Evolutionary conservation across 2,888 invertebrate genomes (phyloP), one percentile per base, ranked within the genome.

Genomic region (Salticus scenicus): DNA sequence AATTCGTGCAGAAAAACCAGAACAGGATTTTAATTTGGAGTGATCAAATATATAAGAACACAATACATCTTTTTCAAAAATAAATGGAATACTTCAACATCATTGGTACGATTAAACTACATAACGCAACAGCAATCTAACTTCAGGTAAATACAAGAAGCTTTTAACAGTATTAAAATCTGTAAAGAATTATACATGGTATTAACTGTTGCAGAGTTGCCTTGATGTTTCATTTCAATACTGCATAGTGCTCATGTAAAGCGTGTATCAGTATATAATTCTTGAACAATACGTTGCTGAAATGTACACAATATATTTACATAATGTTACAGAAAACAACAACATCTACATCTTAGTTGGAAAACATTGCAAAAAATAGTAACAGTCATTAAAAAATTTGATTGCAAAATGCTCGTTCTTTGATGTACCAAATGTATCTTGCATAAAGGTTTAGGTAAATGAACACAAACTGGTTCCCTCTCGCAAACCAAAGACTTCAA

Each of bases 101-200:
- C 57, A 64, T 51, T 51, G 47, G 81, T 69, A 72, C 72, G 66
- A 67, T 31, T 37, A 51, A 83, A 77, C 76, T 76, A 83, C 70
- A 47, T 72, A 84, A 77, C 77, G 72, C 73, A 84, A 84, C 83
- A 84, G 77, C 42, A 28, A 80, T 72, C 37, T 71, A 76, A 76
- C 82, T 76, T 76, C 66, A 30, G 51, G 66, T 83, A 41, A 83
- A 66, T 67, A 41, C 66, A 64, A 17, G 64, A 63, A 82, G 77
- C 66, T 63, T 47, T 76, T 78, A 84, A 84, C 83, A 84, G 47
- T 77, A 41, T 78, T 84, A 84, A 76, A 84, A 73, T 84, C 69
- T 77, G 31, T 83, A 57, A 82, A 82, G 76, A 83, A 83, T 72
- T 71, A 31, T 82, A 74, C 76, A 71, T 64, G 42, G 17, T 67